A percentile compares a stretch with the other conserved stretches of the same genome.
phyloP scores from a whole-genome alignment of 2,113 vertebrate genomes.

The Euleptes europaea region DNA sequence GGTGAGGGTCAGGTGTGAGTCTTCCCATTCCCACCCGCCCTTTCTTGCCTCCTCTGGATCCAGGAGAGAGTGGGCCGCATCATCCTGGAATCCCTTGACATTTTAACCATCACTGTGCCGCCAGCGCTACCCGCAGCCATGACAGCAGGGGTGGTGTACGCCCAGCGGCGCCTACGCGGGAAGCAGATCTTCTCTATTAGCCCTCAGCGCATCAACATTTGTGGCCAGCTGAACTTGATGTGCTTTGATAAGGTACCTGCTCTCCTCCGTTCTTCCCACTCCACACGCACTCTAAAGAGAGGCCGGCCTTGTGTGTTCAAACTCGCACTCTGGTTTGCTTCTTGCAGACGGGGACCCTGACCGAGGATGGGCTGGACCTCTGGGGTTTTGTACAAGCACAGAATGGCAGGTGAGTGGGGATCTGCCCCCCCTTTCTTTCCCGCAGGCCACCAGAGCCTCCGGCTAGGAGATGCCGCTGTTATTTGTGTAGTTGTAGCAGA shows the following conservation, averaged over 20 bases:
- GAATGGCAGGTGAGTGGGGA: background rate
- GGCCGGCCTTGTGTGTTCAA: background rate
- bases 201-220: conserved; percentile 26
- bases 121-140: conserved; percentile 5
- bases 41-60: background rate
- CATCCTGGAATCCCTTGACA: conserved; percentile 2
- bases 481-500: too few relatives aligned
- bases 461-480: too few relatives aligned
- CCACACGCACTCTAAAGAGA: background rate
- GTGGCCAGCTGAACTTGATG: conserved; percentile 18
- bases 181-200: conserved; percentile 22
- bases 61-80: background rate
- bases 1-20: too few relatives aligned
- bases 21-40: too few relatives aligned
- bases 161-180: conserved; percentile 13
- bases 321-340: background rate
- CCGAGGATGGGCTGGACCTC: conserved; percentile 53
- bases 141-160: conserved; percentile 11
- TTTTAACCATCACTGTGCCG: conserved; percentile 22
- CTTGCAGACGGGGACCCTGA: conserved; percentile 53
- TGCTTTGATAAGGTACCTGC: conserved; percentile 9
- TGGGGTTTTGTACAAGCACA: background rate
- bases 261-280: accelerated
- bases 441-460: background rate
- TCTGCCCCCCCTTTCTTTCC: background rate